Evolutionary conservation across 1,140 invertebrate genomes (phyloP), one percentile per base, ranked within the genome.

Genomic region (Caerostris darwini): DNA sequence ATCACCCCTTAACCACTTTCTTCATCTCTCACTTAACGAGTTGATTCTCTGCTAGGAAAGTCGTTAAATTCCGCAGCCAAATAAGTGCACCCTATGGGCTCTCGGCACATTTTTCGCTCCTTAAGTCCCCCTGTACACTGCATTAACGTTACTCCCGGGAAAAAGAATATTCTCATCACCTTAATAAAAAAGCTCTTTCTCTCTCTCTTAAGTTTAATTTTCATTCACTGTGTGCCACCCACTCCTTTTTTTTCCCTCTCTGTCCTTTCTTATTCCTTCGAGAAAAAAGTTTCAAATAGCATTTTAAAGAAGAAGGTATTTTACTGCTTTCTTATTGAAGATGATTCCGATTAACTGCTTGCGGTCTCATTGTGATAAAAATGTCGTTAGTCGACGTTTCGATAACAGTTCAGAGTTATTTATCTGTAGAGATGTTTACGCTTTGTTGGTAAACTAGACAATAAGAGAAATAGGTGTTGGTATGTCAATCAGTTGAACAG

Each of bases 251-350:
- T 85, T 92, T 53, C 56, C 8, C 0, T 53, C 82, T 3, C 54
- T 3, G 5, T 77, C 50, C 54, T 85, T 17, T 82, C 50, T 4
- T 82, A 82, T 53, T 34, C 50, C 14, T 82, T 59, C 53, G 58
- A 50, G 5, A 85, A 34, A 88, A 88, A 88, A 88, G 86, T 88
- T 88, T 17, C n/a, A 67, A 77, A 77, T 77, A 87, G 85, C 57
- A 19, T 57, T 81, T 90, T 91, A 59, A 58, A 19, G 56, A 81
- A 34, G 67, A 53, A 17, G 19, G n/a, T 59, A 34, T 58, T 91
- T 91, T 91, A 91, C n/a, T 81, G 71, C 71, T 91, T 61, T 91
- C 89, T 91, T 91, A 91, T 91, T 91, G 89, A 91, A 71, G 89
- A 91, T 81, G 54, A 91, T 50, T 12, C 69, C 77, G 67, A 91